A percentile compares a stretch with the other conserved stretches of the same genome.
These are phyloP conservation scores for Serilophus lunatus DNA, from an alignment of 2,113 vertebrate genomes.

Conservation along the genomic window DNA sequence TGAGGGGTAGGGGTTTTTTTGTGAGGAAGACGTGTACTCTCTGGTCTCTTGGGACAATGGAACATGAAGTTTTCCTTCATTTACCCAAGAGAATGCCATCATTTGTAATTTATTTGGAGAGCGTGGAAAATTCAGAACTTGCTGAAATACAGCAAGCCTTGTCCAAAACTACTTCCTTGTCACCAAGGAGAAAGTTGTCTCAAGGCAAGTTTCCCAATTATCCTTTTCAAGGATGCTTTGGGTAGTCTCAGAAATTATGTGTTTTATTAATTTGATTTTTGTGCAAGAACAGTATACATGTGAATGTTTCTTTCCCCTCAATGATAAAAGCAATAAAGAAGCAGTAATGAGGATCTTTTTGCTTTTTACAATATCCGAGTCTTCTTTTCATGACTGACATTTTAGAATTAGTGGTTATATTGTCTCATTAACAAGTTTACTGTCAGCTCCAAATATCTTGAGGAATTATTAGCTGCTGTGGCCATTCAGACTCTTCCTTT, in stretches of 20 bases:
- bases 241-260: not conserved
- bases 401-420: conserved; percentile 52
- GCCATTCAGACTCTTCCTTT: not conserved
- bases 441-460: conserved; percentile 51
- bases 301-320: not conserved
- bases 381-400: conserved; percentile 44
- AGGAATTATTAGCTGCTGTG: conserved; percentile 40
- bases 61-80: not conserved
- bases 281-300: not conserved
- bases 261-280: conserved; percentile 6
- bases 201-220: not conserved
- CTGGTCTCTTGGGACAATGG: not conserved
- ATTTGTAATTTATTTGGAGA: not conserved
- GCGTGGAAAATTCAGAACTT: not conserved
- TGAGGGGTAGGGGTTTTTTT: not conserved
- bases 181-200: not conserved
- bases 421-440: conserved; percentile 68
- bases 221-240: not conserved
- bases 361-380: not conserved
- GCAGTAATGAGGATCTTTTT: conserved; percentile 23
- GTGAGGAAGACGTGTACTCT: not conserved
- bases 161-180: not conserved
- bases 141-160: not conserved
- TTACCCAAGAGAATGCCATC: not conserved
- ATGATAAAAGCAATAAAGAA: conserved; percentile 32